Evolutionary conservation across 2,797 vertebrate species (phyloP), one percentile per base, ranked within the genome.

Genomic region (Pseudopleuronectes americanus): DNA sequence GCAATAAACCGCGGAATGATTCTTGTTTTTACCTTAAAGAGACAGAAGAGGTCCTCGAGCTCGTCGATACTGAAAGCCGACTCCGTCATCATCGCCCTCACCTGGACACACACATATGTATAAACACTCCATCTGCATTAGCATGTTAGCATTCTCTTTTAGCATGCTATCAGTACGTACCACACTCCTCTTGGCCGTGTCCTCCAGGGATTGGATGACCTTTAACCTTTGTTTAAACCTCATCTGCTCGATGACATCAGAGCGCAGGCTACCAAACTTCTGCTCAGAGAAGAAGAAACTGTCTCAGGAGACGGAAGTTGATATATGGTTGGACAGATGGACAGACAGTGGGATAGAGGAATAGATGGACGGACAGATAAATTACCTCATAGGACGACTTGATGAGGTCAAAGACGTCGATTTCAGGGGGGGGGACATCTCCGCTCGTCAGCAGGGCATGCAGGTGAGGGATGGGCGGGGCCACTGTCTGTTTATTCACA

Each of bases 151-250:
- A 41, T 61, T 8, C 69, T 17, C 28, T 8, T 1, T 2, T 3
- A 43, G 21, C 3, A 38, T 1, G 16, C 1, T 9, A 23, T 28
- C 17, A 7, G 7, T 9, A 93, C 96, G 52, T 92, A 99, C 98
- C 96, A 99, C 97, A 0, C 97, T 99, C 85, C 97, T 95, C 90
- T 98, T 98, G 69, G 97, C 96, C 0, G 97, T 96, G 87, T 99
- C 98, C 87, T 99, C 97, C 88, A 99, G 90, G 0, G 96, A 96
- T 93, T 99, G 98, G 80, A 99, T 99, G 86, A 99, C 98, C 89
- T 98, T 99, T 90, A 99, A 92, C 82, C 98, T 95, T 90, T 98
- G 98, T 74, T 96, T 98, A 88, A 99, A 99, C 71, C 98, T 95
- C 97, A 99, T 99, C 94, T 99, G 97, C 77, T 99, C 98, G 4